Base-by-base conservation (phyloP, 30 jellyfish, hydroid and myxozoan genomes). In the Cassiopea andromeda region DNA sequence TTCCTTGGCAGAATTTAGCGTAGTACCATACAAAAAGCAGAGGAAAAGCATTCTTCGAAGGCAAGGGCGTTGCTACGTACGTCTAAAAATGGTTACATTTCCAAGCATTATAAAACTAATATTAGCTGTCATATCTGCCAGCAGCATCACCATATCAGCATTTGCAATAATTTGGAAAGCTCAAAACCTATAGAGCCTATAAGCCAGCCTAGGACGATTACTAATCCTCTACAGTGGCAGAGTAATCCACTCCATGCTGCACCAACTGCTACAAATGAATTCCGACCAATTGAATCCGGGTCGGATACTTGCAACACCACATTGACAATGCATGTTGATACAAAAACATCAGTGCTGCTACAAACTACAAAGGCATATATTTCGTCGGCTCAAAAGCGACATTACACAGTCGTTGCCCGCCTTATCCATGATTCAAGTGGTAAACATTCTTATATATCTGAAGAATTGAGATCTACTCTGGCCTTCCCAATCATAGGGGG, bases 401-500 rank as follows among this genome's bases (percentile, higher is more conserved):
- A 60, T 6, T 48, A 44, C 44, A 6, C 78, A 58, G 88, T 78
- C 78, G 88, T 79, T 43, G 88, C 78, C 5, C 88, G 88, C 44
- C 18, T 79, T 58, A 79, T 60, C 18, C 54, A 48, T 15, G 88
- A 54, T 50, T 79, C 78, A 48, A 50, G 88, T 18, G 57, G 88
- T 79, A 79, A 79, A 60, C 88, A 79, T 60, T 79, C 88, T 50
- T 79, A 49, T 60, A 79, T 79, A 6, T 79, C 88, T 17, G 88
- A 79, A 72, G 49, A 18, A 54, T 60, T 80, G 12, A 47, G 58
- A 57, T 48, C 60, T 54, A 58, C 73, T 2, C 77, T 83, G 14
- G 6, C 27, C 8, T 48, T 83, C 27, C 92, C 86, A 16, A 71
- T 61, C 15, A 48, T 83, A 19, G 48, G 57, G n/a, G 44, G 67